Evolutionary conservation across 1,140 invertebrate species (phyloP), one percentile per base, ranked within the genome.

Genomic region (Portunus trituberculatus): DNA sequence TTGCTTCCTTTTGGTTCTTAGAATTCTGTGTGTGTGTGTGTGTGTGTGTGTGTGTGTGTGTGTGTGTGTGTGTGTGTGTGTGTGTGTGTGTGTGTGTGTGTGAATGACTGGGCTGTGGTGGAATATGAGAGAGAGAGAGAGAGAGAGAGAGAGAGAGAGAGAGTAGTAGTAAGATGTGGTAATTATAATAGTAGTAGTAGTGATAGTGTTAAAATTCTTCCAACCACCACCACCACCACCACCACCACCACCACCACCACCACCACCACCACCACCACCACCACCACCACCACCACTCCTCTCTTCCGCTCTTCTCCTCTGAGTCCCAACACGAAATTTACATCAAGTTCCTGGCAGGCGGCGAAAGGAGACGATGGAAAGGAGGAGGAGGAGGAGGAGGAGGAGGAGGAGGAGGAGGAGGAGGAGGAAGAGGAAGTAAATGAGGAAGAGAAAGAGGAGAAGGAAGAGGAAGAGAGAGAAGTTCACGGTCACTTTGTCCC

Each of bases 281-380:
- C 48, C 48, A 7, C 48, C 59, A 4, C 59, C 59, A 4, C 59
- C 4, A 20, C 67, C 67, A 16, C 67, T 76, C 67, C 67, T 76
- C 67, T 20, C n/a, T 8, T 76, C n/a, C n/a, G 20, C 25, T 76
- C 20, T 59, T 59, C 52, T 59, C 52, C 52, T 2, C 8, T 76
- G 67, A 76, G 25, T 76, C 67, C n/a, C 67, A 76, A 76, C 67
- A 76, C 67, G 67, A 76, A 76, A 76, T 76, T 76, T 76, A 76
- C 67, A 76, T 76, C 67, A 76, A 76, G 67, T 20, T 76, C n/a
- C 67, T n/a, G 67, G 25, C 67, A 76, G 67, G 20, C 67, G 67
- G 25, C 67, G 7, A 32, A 46, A 32, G 25, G 86, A 46, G 12
- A 59, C 52, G 86, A 32, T 0, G 86, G 31, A 32, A 31, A 87